Evolutionary conservation across 2,888 invertebrate species (phyloP), one percentile per base, ranked within the genome.

Genomic region (Ligdia adustata): DNA sequence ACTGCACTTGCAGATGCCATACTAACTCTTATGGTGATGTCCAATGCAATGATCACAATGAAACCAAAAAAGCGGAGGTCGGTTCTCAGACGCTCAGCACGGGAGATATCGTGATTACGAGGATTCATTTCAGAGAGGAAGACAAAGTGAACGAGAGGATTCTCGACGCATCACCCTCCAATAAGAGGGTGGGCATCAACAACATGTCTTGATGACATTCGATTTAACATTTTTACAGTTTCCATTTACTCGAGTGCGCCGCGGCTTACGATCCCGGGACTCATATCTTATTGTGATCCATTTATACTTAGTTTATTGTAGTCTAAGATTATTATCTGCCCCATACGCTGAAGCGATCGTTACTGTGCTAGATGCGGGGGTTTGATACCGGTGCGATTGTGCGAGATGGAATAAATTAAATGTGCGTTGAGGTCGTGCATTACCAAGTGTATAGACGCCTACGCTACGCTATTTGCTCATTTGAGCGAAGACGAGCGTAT

Each of bases 91-190:
- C 97, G 1, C 90, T 97, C 32, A 97, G 97, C 75, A 97, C 97
- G 9, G 97, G 97, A 35, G 97, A 97, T 77, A 96, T 98, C 70
- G 97, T 97, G 41, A 96, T 97, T 67, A 97, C 97, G 29, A 95
- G 95, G 82, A 96, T 97, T 69, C 90, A 91, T 64, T 91, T 90
- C 72, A 75, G 89, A 32, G 91, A 91, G 56, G 91, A 91, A 57
- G 91, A 91, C 49, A 91, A 90, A 57, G 57, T 69, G 0, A 84
- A 87, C 33, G 91, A 91, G 60, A 79, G 88, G 57, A 78, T 84
- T 45, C 69, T 91, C 0, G 91, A 90, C 54, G 90, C 90, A n/a
- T 75, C 86, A 6, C 87, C 90, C 4, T 57, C 72, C 41, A 82
- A 76, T 69, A 90, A 89, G 66, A 69, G 88, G 59, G 52, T 79